Evolutionary conservation across 2,888 invertebrate species (phyloP).

Genomic region (Monochamus alternatus): DNA sequence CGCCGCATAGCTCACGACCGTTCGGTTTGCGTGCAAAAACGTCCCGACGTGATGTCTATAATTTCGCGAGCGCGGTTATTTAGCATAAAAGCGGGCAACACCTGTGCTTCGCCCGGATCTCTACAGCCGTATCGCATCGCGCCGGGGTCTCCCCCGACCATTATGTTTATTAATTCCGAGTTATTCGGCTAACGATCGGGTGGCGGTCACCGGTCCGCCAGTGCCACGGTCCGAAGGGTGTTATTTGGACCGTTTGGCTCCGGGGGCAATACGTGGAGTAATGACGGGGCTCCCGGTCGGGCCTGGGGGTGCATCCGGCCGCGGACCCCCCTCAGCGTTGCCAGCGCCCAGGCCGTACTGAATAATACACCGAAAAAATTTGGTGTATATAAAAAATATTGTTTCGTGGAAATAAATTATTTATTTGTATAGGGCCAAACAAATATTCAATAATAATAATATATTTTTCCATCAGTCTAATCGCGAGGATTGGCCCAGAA

Average conservation of each 20-base stretch:
- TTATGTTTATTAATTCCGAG: conserved; percentile 46
- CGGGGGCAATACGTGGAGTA: neutral
- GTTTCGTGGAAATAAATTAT: too few relatives aligned
- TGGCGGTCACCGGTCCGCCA: conserved; percentile 42
- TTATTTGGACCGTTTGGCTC: neutral
- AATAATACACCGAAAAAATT: too few relatives aligned
- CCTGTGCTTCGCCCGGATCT: conserved; percentile 44
- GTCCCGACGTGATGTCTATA: conserved; percentile 49
- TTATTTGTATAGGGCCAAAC: too few relatives aligned
- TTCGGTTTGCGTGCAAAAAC: conserved; percentile 46
- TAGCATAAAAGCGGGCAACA: conserved; percentile 52
- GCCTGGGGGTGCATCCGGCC: neutral
- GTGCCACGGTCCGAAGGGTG: neutral
- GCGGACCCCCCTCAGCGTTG: neutral
- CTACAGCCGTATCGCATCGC: conserved; percentile 5
- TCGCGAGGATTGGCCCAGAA: too few relatives aligned
- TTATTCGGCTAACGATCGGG: conserved; percentile 44
- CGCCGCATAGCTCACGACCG: conserved; percentile 49
- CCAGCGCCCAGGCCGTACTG: conserved; percentile 6
- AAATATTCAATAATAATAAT: too few relatives aligned
- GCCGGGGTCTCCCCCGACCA: conserved; percentile 34
- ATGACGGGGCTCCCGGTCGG: neutral
- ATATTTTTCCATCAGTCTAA: too few relatives aligned
- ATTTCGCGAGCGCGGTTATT: conserved; percentile 51
- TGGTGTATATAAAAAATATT: too few relatives aligned